Conservation (phyloP, 2,888 invertebrate species). For the Campaea margaritaria region DNA sequence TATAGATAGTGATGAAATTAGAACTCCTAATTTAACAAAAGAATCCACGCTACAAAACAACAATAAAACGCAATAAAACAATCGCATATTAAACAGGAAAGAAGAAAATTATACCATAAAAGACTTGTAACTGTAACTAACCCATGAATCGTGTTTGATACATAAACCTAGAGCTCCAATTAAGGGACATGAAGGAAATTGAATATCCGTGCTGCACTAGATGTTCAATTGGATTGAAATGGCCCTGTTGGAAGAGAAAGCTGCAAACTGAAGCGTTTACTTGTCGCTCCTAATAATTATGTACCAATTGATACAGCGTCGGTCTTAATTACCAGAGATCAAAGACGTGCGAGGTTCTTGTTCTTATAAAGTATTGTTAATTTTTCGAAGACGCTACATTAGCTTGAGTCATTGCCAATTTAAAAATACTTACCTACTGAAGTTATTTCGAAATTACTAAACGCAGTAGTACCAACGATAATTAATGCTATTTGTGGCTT, state of each 20-base stretch:
- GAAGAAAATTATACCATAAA: background rate
- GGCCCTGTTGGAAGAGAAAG: slow-evolving; percentile 18
- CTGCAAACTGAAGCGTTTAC: slow-evolving; percentile 13
- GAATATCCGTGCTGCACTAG: slow-evolving; percentile 15
- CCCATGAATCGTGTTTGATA: background rate
- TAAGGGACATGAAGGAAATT: slow-evolving; percentile 19
- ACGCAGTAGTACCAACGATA: too few relatives aligned
- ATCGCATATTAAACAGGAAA: background rate
- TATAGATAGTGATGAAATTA: too few relatives aligned
- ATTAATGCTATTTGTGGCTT: too few relatives aligned
- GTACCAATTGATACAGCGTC: slow-evolving; percentile 15
- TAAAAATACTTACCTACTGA: too few relatives aligned
- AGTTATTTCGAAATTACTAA: too few relatives aligned
- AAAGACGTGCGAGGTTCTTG: background rate
- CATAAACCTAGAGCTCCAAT: slow-evolving; percentile 8
- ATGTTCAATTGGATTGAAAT: slow-evolving; percentile 13
- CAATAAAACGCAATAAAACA: background rate
- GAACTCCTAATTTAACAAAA: too few relatives aligned
- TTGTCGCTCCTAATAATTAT: slow-evolving; percentile 8
- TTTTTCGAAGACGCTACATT: slow-evolving; percentile 1
- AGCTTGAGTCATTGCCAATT: too few relatives aligned
- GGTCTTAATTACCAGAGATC: slow-evolving; percentile 14
- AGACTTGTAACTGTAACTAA: background rate
- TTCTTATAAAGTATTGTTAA: background rate
- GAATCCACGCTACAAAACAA: too few relatives aligned